Base-by-base conservation (phyloP, 1,140 invertebrate genomes). In the Brachionus angularis region DNA sequence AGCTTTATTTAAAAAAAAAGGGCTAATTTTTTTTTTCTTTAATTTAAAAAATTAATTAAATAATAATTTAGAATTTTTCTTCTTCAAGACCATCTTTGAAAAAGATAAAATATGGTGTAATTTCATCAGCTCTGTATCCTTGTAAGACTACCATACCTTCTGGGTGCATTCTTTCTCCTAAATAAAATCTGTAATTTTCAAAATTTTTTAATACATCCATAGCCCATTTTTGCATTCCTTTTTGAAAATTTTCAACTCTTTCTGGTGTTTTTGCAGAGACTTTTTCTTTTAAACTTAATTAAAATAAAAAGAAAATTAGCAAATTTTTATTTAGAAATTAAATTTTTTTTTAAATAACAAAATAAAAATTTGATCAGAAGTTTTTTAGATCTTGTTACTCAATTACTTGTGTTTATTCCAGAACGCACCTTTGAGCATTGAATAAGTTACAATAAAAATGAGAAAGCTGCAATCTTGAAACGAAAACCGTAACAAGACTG, bases 71-170 rank as follows among this genome's bases (percentile, higher is more conserved):
- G 29, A 52, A 73, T 52, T 74, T 74, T 42, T 73, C 73, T 31
- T 73, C 73, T n/a, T 47, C 55, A 21, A 74, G 27, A 42, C 73
- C 73, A 71, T 74, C 73, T 67, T 73, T 73, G 31, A 74, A 71
- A 34, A 71, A 71, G 23, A 74, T 62, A 52, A 73, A 73, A 29
- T 55, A 61, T 55, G 73, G 73, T 12, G 72, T 74, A 46, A 71
- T 73, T 36, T 53, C 29, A 72, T 74, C 73, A 29, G 73, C 73
- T n/a, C 72, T 21, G 31, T 73, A 74, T 23, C 49, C 36, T 5
- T 7, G 7, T n/a, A 74, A 46, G 16, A 74, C 47, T 5, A 73
- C 61, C 73, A 74, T 74, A 31, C 55, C 73, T 50, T 74, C 73
- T 27, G 62, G 62, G 49, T 74, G 36, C 64, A 73, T 73, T 25